Conservation (phyloP, 1,140 invertebrate species). For the Branchinecta lynchi region DNA sequence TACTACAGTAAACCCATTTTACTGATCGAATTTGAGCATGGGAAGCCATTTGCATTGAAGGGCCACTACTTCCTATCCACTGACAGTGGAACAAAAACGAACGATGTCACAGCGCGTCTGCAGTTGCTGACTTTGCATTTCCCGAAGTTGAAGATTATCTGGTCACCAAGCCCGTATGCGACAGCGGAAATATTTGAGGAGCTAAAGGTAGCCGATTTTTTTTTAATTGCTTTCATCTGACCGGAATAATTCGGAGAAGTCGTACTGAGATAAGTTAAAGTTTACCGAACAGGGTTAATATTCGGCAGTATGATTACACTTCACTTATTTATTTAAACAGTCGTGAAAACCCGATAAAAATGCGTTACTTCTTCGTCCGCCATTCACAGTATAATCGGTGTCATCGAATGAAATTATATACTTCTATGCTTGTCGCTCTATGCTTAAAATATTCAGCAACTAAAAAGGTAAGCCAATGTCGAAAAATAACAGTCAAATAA, state of each 20-base stretch:
- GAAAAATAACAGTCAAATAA: no score
- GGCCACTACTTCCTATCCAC: slow-evolving; percentile 59
- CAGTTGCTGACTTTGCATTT: slow-evolving; percentile 89
- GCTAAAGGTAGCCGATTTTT: slow-evolving; percentile 33
- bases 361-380: no score
- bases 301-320: no score
- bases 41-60: slow-evolving; percentile 70
- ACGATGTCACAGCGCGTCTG: slow-evolving; percentile 51
- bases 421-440: no score
- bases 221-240: neutral
- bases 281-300: no score
- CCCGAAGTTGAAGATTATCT: slow-evolving; percentile 74
- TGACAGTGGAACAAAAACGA: slow-evolving; percentile 44
- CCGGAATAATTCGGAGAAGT: neutral
- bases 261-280: no score
- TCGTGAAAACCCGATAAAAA: no score
- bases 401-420: no score
- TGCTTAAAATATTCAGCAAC: no score
- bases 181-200: slow-evolving; percentile 85
- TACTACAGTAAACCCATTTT: slow-evolving; percentile 75
- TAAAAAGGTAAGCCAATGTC: no score
- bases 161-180: slow-evolving; percentile 88
- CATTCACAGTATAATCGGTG: no score
- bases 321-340: no score
- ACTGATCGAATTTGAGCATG: slow-evolving; percentile 93